Percentiles rank a stretch among this genome's conserved stretches.
Conservation (phyloP, 2,888 invertebrate species). For the Amphipyra tragopoginis region DNA sequence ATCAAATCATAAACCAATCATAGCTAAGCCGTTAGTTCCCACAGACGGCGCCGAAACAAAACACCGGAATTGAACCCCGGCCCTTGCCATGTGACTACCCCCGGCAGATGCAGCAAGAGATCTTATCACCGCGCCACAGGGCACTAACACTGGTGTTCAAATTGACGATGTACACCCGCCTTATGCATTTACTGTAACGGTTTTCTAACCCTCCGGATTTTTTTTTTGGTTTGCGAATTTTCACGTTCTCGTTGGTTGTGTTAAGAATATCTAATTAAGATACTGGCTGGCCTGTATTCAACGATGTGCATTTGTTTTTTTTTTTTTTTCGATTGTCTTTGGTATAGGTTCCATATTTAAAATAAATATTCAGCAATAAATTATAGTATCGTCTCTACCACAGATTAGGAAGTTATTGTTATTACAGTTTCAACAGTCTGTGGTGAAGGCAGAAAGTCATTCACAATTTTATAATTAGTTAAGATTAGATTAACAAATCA, state of each 20-base stretch:
- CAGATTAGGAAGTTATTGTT: too few relatives aligned
- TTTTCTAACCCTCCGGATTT: constrained; percentile 72
- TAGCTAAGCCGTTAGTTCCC: constrained; percentile 74
- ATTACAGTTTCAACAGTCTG: not conserved
- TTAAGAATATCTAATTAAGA: constrained; percentile 30
- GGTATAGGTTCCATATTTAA: too few relatives aligned
- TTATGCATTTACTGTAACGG: constrained; percentile 85
- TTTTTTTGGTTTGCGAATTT: constrained; percentile 47
- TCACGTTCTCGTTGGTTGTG: constrained; percentile 36
- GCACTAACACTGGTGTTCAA: constrained; percentile 75
- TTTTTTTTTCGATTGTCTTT: not conserved
- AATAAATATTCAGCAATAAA: too few relatives aligned
- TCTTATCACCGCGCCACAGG: constrained; percentile 85
- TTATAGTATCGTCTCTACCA: too few relatives aligned
- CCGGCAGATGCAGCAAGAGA: constrained; percentile 86
- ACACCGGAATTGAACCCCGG: constrained; percentile 84
- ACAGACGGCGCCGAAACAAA: constrained; percentile 79
- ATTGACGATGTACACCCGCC: constrained; percentile 77
- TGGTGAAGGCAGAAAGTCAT: not conserved
- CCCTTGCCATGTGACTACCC: constrained; percentile 69
- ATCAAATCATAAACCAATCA: constrained; percentile 85
- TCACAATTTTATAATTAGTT: not conserved
- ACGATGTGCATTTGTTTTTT: too few relatives aligned
- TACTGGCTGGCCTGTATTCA: constrained; percentile 3
- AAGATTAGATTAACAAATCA: not conserved